Conservation (phyloP, 2,888 invertebrate species). For the Globia sparganii region DNA sequence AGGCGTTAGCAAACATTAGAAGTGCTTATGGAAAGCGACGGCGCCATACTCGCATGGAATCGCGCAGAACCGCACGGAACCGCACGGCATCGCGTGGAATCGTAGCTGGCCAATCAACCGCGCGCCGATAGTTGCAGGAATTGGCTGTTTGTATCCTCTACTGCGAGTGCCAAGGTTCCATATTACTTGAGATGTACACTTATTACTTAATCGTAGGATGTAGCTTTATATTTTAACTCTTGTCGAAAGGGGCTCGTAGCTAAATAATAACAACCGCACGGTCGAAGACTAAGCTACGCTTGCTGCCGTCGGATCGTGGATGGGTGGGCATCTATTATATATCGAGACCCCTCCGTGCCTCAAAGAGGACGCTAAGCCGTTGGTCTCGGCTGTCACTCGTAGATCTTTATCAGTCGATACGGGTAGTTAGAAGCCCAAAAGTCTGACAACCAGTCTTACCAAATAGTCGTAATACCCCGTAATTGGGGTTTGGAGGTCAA, state of each 20-base stretch:
- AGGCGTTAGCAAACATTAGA: slow-evolving; percentile 23
- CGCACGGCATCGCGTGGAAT: slow-evolving; percentile 10
- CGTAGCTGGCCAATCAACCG: slow-evolving; percentile 46
- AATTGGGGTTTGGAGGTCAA: not conserved
- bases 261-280: not conserved
- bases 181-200: not conserved
- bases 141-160: slow-evolving; percentile 37
- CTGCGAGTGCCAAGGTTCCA: not conserved
- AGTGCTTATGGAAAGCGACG: slow-evolving; percentile 37
- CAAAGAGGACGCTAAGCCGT: not conserved
- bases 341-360: not conserved
- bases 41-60: slow-evolving; percentile 45
- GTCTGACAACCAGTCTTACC: not conserved
- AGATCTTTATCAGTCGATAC: not conserved
- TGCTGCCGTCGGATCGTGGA: not conserved
- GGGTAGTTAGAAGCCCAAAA: not conserved
- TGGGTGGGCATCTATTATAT: not conserved
- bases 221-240: not conserved
- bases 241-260: not conserved
- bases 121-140: slow-evolving; percentile 17
- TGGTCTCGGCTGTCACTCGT: not conserved
- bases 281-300: not conserved
- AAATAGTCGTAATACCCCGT: not conserved
- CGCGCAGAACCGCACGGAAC: slow-evolving; percentile 1
- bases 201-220: not conserved